Evolutionary conservation across 2,113 vertebrate genomes (phyloP), one percentile per base, ranked within the genome.

Genomic region (Sorex fumeus): DNA sequence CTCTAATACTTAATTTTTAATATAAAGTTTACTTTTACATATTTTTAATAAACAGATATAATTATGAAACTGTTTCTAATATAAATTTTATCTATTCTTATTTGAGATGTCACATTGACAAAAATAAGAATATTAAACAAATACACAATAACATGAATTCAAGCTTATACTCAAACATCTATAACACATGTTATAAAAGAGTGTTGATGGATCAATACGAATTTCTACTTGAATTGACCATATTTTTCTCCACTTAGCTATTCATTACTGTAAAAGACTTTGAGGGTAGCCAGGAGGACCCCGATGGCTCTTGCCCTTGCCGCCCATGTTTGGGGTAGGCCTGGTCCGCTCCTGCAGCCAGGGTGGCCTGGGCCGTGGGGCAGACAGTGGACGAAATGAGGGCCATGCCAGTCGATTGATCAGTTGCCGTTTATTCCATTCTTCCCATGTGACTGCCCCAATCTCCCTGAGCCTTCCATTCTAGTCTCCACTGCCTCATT

Each of bases 11-110:
- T 91, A 74, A 84, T 62, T 25, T 79, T 90, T 93, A 89, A 36
- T 45, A 53, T 43, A 57, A 92, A 88, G 32, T 64, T 85, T 2
- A 6, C 6, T 43, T 76, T 93, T 93, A 47, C 5, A 80, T 87
- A 50, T 69, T 93, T 85, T 53, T 2, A 74, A 16, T 69, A 23
- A 88, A 78, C 18, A 79, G 47, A 79, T 50, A 80, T 18, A 19
- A 69, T 62, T 75, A 57, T 91, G 32, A 3, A 84, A 81, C 82
- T 60, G 0, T 82, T 71, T 88, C 43, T 74, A 43, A 91, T 83
- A 27, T 80, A 40, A 81, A 47, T 69, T 78, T 74, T 78, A 94
- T 80, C 28, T 3, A 40, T 25, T 43, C 16, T 78, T 72, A 30
- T n/a, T 6, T 87, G 30, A 91, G 91, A 87, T 69, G 25, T 0